Evolutionary conservation across 1,140 invertebrate species (phyloP), one percentile per base, ranked within the genome.

Genomic region (Yoshiicerus persimilis): DNA sequence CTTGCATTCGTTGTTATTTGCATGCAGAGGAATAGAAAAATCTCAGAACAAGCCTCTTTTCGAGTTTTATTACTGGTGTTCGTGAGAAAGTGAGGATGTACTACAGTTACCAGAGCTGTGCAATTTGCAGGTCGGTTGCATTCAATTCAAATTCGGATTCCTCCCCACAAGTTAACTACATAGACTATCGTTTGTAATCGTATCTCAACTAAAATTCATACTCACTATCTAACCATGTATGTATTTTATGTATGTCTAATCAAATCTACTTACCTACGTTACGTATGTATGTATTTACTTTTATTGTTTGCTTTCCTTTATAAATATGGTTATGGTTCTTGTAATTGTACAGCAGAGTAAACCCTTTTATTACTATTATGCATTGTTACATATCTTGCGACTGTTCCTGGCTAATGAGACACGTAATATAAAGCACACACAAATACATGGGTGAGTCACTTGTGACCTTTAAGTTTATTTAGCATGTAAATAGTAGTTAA

Each of bases 31-130:
- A 5, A 9, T 6, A 66, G n/a, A 66, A 66, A 27, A 70, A 30
- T 30, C 8, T 41, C 39, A 41, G 39, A 41, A 41, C 47, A 56
- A 56, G 47, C 8, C 39, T 27, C 6, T 13, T 70, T 70, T 27
- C 64, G 64, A 70, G 64, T 70, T 70, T 70, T 70, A 70, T 70
- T 30, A 9, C 23, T 27, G 64, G 75, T 80, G 75, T 80, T 80
- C 75, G 75, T 80, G 75, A 80, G 75, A 80, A 80, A 80, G 75
- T 80, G 75, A 80, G 75, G 75, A 80, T 80, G 75, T 80, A 80
- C 75, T 80, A 80, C 75, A 80, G 75, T 80, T 80, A 80, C 75
- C 32, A 80, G 75, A 36, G 34, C 75, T 80, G 75, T 80, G 30
- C 75, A 32, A 80, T 80, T 80, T 80, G 75, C 75, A 80, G 75